phyloP scores from a whole-genome alignment of 2,888 invertebrate species.

The Diaperis boleti region DNA sequence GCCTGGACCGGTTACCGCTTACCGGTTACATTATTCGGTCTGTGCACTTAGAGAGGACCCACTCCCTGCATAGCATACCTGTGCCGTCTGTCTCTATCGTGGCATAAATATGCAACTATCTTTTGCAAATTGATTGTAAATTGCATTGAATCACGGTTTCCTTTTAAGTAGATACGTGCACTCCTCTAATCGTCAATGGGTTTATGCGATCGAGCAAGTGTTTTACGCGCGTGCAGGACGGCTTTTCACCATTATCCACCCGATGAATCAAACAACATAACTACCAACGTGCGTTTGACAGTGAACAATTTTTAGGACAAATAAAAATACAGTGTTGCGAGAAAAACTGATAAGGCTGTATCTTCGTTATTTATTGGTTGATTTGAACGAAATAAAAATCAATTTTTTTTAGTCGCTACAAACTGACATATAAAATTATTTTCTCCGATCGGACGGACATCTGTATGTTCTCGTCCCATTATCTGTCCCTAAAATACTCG shows the following conservation, averaged over 20 bases:
- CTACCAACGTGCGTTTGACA: neutral
- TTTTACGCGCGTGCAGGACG: constrained; percentile 27
- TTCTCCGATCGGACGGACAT: no score
- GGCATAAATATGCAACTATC: constrained; percentile 42
- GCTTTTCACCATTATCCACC: constrained; percentile 17
- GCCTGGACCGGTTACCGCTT: constrained; percentile 42
- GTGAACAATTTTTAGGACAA: neutral
- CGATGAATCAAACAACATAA: constrained; percentile 19
- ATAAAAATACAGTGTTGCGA: no score
- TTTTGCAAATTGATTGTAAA: constrained; percentile 44
- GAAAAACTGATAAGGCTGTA: no score
- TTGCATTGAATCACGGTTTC: constrained; percentile 43
- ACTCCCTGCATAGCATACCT: constrained; percentile 41
- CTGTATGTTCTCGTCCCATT: no score
- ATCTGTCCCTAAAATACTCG: no score
- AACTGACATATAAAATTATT: no score
- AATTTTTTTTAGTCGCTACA: no score
- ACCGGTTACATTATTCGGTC: constrained; percentile 48
- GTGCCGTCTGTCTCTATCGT: constrained; percentile 40
- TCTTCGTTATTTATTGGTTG: no score
- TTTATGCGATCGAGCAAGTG: constrained; percentile 21
- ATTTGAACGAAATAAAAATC: no score
- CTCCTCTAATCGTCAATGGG: constrained; percentile 38
- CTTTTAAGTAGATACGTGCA: constrained; percentile 43
- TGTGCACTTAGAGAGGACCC: constrained; percentile 43